Evolutionary conservation across 1,140 invertebrate species (phyloP).

Genomic region (Trachelipus rathkii): DNA sequence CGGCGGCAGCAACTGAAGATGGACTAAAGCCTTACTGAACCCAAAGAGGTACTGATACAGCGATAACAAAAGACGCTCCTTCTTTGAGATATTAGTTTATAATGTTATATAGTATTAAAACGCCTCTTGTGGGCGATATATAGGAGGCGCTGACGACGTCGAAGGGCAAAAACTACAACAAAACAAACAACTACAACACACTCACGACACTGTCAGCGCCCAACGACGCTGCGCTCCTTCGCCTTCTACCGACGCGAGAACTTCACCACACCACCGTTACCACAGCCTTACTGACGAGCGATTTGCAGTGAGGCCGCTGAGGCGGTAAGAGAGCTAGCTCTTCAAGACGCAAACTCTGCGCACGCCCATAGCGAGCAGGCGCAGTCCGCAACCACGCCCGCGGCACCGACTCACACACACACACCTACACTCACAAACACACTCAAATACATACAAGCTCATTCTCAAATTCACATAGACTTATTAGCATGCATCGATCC

Average conservation of each 20-base stretch:
- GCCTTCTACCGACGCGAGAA: not conserved
- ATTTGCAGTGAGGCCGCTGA: not conserved
- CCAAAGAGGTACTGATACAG: no score
- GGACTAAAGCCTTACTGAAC: not conserved
- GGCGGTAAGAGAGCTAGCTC: no score
- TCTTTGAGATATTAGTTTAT: no score
- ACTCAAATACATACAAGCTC: not conserved
- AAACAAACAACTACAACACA: not conserved
- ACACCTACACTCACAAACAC: no score
- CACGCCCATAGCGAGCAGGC: slow-evolving; percentile 3
- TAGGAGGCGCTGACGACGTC: not conserved
- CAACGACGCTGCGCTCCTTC: not conserved
- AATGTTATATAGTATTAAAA: no score
- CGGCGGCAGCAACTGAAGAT: not conserved
- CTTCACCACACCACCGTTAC: no score
- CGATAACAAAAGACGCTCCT: no score
- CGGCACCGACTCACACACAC: not conserved
- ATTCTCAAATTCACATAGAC: not conserved
- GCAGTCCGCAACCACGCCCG: slow-evolving; percentile 8
- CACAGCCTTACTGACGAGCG: not conserved
- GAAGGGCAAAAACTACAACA: no score
- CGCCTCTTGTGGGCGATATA: not conserved
- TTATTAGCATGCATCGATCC: not conserved
- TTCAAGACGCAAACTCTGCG: not conserved
- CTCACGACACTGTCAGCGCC: not conserved